Evolutionary conservation across 2,888 invertebrate species (phyloP).

Genomic region (Fissipunctia ypsillon): DNA sequence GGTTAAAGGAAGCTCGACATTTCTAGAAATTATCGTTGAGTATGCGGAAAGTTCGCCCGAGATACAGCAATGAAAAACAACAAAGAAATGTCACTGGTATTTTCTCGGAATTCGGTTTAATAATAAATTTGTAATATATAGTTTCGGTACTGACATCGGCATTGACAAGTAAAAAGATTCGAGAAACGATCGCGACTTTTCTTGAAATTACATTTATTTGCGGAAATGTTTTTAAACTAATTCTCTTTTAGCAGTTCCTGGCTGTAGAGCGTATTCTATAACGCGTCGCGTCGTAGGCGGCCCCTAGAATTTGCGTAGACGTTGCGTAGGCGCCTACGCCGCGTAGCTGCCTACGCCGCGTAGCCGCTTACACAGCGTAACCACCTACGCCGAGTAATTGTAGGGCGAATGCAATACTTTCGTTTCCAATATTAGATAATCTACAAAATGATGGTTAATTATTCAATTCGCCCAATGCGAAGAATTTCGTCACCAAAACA

Average conservation of each 20-base stretch:
- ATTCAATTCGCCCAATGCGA: not conserved
- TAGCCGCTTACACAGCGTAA: not conserved
- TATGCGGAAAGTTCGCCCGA: constrained; percentile 22
- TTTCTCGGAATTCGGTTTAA: constrained; percentile 15
- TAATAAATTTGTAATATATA: constrained; percentile 7
- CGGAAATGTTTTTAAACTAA: not conserved
- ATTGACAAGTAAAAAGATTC: constrained; percentile 1
- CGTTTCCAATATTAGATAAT: not conserved
- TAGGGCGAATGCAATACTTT: not conserved
- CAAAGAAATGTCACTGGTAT: constrained; percentile 17
- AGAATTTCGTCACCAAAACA: not conserved
- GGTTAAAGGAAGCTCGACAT: constrained; percentile 18
- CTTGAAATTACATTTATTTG: not conserved
- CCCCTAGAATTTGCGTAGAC: not conserved
- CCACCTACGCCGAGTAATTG: constrained; percentile 3
- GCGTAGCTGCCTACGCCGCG: not conserved
- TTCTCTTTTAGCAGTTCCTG: not conserved
- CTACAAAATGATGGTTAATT: not conserved
- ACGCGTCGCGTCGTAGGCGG: too few species aligned
- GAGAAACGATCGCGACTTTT: not conserved
- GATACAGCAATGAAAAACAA: not conserved
- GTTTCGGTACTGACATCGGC: not conserved
- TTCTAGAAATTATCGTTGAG: constrained; percentile 43
- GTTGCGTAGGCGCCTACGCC: not conserved
- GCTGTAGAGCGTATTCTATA: too few species aligned